Conservation (phyloP, 2,797 vertebrate genomes). For the Heliangelus exortis region DNA sequence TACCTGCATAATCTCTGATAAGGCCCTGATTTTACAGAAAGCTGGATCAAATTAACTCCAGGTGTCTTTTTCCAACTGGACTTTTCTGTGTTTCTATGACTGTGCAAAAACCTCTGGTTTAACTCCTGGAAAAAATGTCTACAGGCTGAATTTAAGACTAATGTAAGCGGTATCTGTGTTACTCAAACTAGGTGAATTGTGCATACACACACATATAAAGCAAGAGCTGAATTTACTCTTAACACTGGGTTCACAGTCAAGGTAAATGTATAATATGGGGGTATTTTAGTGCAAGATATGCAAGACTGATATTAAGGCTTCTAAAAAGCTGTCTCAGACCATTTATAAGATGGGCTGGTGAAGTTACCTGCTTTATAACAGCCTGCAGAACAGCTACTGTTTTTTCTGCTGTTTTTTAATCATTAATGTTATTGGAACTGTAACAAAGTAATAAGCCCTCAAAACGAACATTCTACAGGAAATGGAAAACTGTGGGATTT, state of each 20-base stretch:
- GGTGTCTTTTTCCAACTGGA: neutral
- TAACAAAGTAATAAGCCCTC: conserved; percentile 14
- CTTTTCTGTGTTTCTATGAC: neutral
- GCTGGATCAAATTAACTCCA: neutral
- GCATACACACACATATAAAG: neutral
- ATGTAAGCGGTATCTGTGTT: neutral
- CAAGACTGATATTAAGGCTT: conserved; percentile 67
- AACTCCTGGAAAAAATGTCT: conserved; percentile 39
- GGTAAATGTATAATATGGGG: conserved; percentile 52
- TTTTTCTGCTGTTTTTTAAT: conserved; percentile 56
- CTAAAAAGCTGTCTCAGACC: conserved; percentile 63
- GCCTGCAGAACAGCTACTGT: neutral
- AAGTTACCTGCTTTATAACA: conserved; percentile 71
- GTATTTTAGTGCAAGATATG: conserved; percentile 49
- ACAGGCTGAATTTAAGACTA: neutral
- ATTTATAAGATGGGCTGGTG: conserved; percentile 56
- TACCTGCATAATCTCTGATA: neutral
- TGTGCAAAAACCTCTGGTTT: neutral
- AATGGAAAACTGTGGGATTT: conserved; percentile 59
- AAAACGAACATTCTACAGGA: conserved; percentile 30
- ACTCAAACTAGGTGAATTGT: conserved; percentile 5
- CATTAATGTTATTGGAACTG: conserved; percentile 64
- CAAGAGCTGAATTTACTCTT: conserved; percentile 11
- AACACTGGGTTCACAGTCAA: conserved; percentile 53
- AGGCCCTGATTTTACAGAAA: neutral